A percentile compares a stretch with the other conserved stretches of the same genome.
Evolutionary conservation across 2,113 vertebrate genomes (phyloP).

Genomic region (Tauraco erythrolophus): DNA sequence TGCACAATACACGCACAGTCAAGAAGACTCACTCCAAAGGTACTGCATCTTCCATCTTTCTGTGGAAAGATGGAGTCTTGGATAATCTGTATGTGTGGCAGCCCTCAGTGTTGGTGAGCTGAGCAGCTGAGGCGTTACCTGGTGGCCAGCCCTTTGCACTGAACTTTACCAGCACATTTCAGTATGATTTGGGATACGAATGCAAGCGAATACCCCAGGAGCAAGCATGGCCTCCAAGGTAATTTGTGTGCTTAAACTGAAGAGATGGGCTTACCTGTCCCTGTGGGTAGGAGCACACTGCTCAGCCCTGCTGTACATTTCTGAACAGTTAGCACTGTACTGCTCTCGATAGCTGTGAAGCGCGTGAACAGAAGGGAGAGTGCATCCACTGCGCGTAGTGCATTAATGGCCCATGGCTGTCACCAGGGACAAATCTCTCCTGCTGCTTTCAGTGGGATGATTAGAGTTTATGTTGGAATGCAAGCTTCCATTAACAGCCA

Average conservation of each 20-base stretch:
- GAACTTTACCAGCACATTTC: neutral
- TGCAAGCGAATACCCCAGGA: fast-evolving
- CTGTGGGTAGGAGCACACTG: fast-evolving
- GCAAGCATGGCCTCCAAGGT: neutral
- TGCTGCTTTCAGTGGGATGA: neutral
- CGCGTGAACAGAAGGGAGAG: neutral
- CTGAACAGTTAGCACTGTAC: neutral
- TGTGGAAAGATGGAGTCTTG: neutral
- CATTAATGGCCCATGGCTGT: neutral
- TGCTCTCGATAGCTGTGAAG: neutral
- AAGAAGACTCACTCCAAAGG: neutral
- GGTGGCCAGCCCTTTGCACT: neutral
- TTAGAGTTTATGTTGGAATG: neutral
- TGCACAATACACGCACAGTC: neutral
- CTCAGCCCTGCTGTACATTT: fast-evolving
- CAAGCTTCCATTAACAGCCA: neutral
- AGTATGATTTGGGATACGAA: neutral
- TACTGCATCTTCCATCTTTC: neutral
- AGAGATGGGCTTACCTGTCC: neutral
- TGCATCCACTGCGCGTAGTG: neutral
- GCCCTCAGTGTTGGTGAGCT: neutral
- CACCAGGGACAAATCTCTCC: neutral
- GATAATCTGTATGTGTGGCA: neutral
- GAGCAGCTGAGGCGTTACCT: neutral
- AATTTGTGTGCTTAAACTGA: neutral